Conservation (phyloP, 1,140 invertebrate species). For the Nymphalis io region DNA sequence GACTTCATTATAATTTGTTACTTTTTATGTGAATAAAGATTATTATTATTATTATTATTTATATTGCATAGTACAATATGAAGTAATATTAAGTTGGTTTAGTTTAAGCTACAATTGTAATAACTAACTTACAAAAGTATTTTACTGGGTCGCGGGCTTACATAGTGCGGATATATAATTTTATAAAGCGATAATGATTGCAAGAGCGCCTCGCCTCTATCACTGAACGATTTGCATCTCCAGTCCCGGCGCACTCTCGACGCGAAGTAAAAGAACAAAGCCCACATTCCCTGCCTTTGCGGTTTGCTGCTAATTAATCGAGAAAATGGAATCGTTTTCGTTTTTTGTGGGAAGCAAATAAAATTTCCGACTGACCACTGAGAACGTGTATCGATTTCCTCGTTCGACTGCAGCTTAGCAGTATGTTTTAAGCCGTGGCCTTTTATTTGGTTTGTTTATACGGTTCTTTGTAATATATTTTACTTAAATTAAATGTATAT, state of each 20-base stretch:
- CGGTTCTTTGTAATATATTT: neutral
- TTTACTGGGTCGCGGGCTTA: too few relatives aligned
- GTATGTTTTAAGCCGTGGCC: neutral
- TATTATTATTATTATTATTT: too few relatives aligned
- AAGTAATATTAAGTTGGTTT: too few relatives aligned
- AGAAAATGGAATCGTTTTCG: slow-evolving; percentile 22
- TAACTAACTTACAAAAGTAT: too few relatives aligned
- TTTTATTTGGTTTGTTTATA: neutral
- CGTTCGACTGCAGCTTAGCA: slow-evolving; percentile 2
- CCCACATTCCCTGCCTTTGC: slow-evolving; percentile 10
- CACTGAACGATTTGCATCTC: neutral
- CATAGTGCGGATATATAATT: neutral
- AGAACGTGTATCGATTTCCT: slow-evolving; percentile 13
- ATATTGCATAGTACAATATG: too few relatives aligned
- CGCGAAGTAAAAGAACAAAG: slow-evolving; percentile 16
- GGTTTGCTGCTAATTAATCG: slow-evolving; percentile 33
- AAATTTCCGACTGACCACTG: slow-evolving; percentile 10
- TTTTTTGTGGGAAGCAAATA: slow-evolving; percentile 20
- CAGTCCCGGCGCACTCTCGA: neutral
- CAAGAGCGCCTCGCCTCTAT: neutral
- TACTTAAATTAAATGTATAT: neutral
- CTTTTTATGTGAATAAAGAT: too few relatives aligned
- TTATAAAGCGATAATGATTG: neutral
- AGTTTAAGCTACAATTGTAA: too few relatives aligned
- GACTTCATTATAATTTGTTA: too few relatives aligned